Percentiles rank a stretch among this genome's conserved stretches.
Evolutionary conservation across 2,888 invertebrate species (phyloP).

Genomic region (Busseola fusca): DNA sequence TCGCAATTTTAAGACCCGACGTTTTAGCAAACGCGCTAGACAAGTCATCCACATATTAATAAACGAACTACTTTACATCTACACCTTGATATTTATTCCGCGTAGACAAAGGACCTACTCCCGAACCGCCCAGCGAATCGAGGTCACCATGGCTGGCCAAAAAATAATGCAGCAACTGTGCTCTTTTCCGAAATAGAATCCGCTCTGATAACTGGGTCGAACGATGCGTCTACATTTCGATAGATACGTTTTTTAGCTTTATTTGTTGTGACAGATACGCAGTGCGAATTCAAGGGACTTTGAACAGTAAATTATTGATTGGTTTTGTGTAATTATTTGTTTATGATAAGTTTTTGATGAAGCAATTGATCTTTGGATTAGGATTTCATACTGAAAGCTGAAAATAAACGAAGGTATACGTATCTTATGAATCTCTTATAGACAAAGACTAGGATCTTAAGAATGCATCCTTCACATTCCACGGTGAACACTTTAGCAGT

Average conservation of each 20-base stretch:
- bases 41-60: background rate
- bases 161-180: slow-evolving; percentile 84
- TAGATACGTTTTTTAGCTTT: slow-evolving; percentile 65
- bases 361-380: background rate
- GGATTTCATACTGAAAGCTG: background rate
- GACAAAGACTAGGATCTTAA: background rate
- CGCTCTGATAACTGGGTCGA: slow-evolving; percentile 81
- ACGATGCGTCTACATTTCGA: slow-evolving; percentile 74
- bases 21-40: background rate
- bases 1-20: background rate
- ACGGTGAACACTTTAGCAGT: too few relatives aligned
- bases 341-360: slow-evolving; percentile 4
- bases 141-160: slow-evolving; percentile 81
- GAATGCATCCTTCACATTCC: too few relatives aligned
- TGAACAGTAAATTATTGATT: slow-evolving; percentile 2
- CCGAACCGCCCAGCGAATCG: slow-evolving; percentile 64
- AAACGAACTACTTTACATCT: slow-evolving; percentile 25
- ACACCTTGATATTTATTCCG: slow-evolving; percentile 52
- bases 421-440: too few relatives aligned
- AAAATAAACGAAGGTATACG: background rate
- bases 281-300: slow-evolving; percentile 49
- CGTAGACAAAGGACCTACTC: slow-evolving; percentile 62
- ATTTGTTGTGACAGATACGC: slow-evolving; percentile 57
- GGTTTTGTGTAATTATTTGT: slow-evolving; percentile 3
- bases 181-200: slow-evolving; percentile 85